Conservation (phyloP, 2,113 vertebrate genomes). For the Muscicapa adusta region DNA sequence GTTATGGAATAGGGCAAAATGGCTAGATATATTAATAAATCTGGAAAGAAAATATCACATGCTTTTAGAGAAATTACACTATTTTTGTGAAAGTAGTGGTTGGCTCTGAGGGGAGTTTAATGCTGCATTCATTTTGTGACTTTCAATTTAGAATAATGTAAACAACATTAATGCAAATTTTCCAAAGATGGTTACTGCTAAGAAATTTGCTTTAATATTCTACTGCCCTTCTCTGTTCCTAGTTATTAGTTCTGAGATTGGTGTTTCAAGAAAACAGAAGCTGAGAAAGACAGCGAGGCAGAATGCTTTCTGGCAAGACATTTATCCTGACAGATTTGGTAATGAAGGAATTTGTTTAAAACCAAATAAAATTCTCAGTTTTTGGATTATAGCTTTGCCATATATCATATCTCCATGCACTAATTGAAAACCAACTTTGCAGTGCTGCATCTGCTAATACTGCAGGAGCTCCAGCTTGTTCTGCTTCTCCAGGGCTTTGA, state of each 20-base stretch:
- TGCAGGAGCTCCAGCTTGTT: neutral
- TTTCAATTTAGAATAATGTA: neutral
- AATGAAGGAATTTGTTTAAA: neutral
- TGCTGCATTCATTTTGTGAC: neutral
- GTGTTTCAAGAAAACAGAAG: neutral
- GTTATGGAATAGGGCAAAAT: neutral
- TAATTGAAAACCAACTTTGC: neutral
- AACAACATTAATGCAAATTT: neutral
- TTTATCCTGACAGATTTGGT: neutral
- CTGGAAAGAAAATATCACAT: neutral
- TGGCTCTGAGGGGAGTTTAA: neutral
- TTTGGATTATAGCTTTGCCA: neutral
- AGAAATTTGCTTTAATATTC: neutral
- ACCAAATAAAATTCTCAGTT: neutral
- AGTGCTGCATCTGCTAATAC: neutral
- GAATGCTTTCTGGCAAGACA: neutral
- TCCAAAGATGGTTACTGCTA: neutral
- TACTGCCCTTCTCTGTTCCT: fast-evolving
- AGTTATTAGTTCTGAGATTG: neutral
- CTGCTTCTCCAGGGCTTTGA: neutral
- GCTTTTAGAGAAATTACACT: neutral
- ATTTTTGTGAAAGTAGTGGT: neutral
- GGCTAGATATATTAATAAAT: neutral
- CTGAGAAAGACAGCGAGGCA: neutral
- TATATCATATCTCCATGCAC: neutral